Percentiles rank a stretch among this genome's conserved stretches.
These are phyloP conservation scores for Pogona vitticeps DNA, from an alignment of 2,113 vertebrate genomes.

Conservation along the genomic window DNA sequence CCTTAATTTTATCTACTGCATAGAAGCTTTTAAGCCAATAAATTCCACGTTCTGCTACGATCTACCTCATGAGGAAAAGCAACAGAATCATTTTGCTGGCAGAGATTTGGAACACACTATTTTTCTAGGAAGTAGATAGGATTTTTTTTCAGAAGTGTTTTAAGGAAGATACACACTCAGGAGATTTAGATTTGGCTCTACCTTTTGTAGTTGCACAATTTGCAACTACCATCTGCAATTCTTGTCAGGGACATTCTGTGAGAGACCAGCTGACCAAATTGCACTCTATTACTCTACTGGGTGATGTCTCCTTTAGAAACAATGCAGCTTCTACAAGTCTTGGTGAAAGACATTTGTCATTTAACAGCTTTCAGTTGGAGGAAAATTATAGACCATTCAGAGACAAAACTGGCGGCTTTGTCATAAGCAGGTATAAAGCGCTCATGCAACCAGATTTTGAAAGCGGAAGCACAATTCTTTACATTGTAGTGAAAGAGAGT, in stretches of 20 bases:
- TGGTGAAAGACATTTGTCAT: not conserved
- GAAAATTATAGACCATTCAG: conserved; percentile 31
- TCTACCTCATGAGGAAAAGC: not conserved
- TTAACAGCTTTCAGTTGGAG: not conserved
- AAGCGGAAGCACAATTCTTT: conserved; percentile 25
- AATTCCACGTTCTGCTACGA: too few relatives aligned
- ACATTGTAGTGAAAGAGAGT: conserved; percentile 12
- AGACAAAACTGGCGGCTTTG: conserved; percentile 13
- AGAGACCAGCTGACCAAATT: accelerated
- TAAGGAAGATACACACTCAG: not conserved
- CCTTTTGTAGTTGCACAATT: not conserved
- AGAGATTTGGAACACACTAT: too few relatives aligned
- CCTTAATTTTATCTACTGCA: too few relatives aligned
- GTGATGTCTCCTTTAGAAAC: not conserved
- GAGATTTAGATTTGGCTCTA: accelerated
- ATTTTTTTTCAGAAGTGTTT: too few relatives aligned
- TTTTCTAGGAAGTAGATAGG: accelerated
- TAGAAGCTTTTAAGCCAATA: too few relatives aligned
- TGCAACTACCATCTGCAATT: too few relatives aligned
- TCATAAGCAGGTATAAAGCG: conserved; percentile 27
- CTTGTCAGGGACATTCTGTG: accelerated
- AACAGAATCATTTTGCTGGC: too few relatives aligned
- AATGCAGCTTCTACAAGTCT: accelerated
- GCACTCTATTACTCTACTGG: not conserved
- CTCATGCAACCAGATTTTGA: conserved; percentile 17